Percentiles rank a stretch among this genome's conserved stretches.
Evolutionary conservation across 2,888 invertebrate species (phyloP).

Genomic region (Hirtodrosophila confusa): DNA sequence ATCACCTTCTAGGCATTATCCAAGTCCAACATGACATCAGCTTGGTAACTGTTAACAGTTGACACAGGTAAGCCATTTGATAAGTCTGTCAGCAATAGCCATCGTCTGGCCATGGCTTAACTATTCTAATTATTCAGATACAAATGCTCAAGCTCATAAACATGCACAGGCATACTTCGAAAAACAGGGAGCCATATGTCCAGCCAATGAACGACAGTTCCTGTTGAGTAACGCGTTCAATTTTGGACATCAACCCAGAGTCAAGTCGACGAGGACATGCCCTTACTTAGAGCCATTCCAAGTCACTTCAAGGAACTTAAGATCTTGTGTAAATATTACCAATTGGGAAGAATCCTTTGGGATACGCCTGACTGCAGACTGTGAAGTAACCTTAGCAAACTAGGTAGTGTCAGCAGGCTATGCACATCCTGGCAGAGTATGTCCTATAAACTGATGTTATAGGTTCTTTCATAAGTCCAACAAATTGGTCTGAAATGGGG

Average conservation of each 20-base stretch:
- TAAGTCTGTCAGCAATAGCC: slow-evolving; percentile 24
- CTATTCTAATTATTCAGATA: slow-evolving; percentile 59
- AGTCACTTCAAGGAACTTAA: too few species aligned
- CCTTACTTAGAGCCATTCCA: too few species aligned
- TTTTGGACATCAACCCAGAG: background rate
- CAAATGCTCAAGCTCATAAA: slow-evolving; percentile 35
- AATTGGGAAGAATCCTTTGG: too few species aligned
- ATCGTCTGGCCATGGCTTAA: slow-evolving; percentile 19
- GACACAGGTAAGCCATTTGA: slow-evolving; percentile 32
- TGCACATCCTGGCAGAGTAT: too few species aligned
- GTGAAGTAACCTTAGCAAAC: too few species aligned
- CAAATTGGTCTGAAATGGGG: too few species aligned
- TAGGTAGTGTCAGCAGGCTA: too few species aligned
- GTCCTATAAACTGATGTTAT: too few species aligned
- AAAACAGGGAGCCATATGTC: slow-evolving; percentile 4
- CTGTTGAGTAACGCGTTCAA: slow-evolving; percentile 69
- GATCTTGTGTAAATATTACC: too few species aligned
- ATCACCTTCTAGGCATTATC: slow-evolving; percentile 1
- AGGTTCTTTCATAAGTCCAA: too few species aligned
- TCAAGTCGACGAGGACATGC: slow-evolving; percentile 5
- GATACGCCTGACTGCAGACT: too few species aligned
- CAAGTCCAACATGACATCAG: slow-evolving; percentile 23
- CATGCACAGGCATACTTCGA: slow-evolving; percentile 58
- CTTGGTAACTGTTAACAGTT: slow-evolving; percentile 44
- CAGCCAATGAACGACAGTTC: slow-evolving; percentile 30